phyloP scores from a whole-genome alignment of 2,888 invertebrate genomes.

The Leucania comma region DNA sequence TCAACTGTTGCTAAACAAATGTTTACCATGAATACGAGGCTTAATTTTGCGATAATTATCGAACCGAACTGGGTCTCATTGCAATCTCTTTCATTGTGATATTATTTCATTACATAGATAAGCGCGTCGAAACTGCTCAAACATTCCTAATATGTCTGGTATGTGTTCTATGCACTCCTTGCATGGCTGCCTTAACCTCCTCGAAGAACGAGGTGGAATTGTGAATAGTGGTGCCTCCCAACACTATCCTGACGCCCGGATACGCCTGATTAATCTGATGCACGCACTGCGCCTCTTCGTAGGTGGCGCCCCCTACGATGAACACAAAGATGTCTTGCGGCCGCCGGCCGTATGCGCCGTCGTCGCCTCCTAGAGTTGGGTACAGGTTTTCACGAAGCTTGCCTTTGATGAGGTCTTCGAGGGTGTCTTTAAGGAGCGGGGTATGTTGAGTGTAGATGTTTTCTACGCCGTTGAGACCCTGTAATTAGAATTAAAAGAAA shows the following conservation, averaged over 20 bases:
- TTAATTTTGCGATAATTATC: not conserved
- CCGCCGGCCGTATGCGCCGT: slow-evolving; percentile 88
- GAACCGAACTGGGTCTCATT: not conserved
- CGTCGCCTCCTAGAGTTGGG: slow-evolving; percentile 94
- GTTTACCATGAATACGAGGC: too few species aligned
- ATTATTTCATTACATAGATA: not conserved
- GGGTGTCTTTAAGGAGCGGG: slow-evolving; percentile 96
- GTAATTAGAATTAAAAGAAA: slow-evolving; percentile 35
- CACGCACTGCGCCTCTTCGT: slow-evolving; percentile 97
- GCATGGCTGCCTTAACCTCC: slow-evolving; percentile 93
- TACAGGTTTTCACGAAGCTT: slow-evolving; percentile 96
- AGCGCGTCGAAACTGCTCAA: slow-evolving; percentile 53
- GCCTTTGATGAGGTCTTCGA: slow-evolving; percentile 97
- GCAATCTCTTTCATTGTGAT: slow-evolving; percentile 5
- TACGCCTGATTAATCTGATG: slow-evolving; percentile 94
- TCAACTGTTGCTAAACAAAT: too few species aligned
- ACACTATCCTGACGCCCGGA: slow-evolving; percentile 93
- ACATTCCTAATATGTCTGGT: slow-evolving; percentile 89
- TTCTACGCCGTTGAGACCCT: slow-evolving; percentile 98
- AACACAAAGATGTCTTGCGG: slow-evolving; percentile 99
- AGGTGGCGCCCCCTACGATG: slow-evolving; percentile 98
- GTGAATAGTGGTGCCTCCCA: slow-evolving; percentile 98
- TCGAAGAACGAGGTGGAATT: slow-evolving; percentile 95
- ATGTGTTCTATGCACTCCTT: slow-evolving; percentile 92
- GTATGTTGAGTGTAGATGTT: slow-evolving; percentile 99